A percentile compares a stretch with the other conserved stretches of the same genome.
phyloP scores from a whole-genome alignment of 2,113 vertebrate genomes.

The Rostratula benghalensis region DNA sequence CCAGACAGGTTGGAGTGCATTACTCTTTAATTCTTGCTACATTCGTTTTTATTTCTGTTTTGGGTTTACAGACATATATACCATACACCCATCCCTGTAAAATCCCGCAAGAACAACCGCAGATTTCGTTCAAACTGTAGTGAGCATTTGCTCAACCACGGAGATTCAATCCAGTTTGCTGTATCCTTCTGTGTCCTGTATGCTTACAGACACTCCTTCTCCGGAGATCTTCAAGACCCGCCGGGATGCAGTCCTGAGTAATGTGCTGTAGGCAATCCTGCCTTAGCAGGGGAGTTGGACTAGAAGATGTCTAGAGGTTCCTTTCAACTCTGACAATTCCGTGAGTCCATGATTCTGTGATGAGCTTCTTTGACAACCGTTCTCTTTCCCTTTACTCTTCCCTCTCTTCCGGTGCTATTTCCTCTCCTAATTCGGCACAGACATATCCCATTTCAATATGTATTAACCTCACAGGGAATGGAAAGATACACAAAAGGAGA shows the following conservation, averaged over 20 bases:
- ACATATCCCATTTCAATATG: slow-evolving; percentile 17
- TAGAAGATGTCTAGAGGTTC: too few relatives aligned
- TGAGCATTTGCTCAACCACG: not conserved
- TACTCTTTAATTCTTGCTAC: not conserved
- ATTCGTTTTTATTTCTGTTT: not conserved
- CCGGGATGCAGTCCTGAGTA: too few relatives aligned
- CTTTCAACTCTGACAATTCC: too few relatives aligned
- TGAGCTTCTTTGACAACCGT: not conserved
- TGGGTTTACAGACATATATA: not conserved
- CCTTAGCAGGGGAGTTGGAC: too few relatives aligned
- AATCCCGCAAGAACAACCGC: not conserved
- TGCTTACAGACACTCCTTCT: too few relatives aligned
- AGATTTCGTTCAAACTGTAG: not conserved
- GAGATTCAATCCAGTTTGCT: not conserved
- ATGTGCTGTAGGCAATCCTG: too few relatives aligned
- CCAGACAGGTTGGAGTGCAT: not conserved
- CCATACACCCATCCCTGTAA: not conserved
- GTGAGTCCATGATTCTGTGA: not conserved
- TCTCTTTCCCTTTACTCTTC: not conserved
- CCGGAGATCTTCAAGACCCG: too few relatives aligned
- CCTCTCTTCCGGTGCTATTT: not conserved
- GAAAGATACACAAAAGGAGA: not conserved
- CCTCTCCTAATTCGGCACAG: not conserved
- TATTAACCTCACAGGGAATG: not conserved
- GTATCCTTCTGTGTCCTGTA: not conserved